These are phyloP conservation scores for Notarius quadriscutis DNA, from an alignment of 2,113 vertebrate species.

Conservation along the genomic window DNA sequence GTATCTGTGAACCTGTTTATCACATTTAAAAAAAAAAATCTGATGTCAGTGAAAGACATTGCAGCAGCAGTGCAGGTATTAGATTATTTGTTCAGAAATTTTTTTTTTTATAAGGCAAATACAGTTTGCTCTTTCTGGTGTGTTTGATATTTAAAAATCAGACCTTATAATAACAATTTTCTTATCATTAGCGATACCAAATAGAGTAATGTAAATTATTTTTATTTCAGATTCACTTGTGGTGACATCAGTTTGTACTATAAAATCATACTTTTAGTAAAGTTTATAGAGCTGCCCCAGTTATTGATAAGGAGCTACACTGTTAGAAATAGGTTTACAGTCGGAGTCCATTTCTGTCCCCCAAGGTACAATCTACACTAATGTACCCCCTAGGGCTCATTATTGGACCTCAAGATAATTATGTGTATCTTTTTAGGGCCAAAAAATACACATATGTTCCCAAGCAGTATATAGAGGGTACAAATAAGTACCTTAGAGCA, in stretches of 20 bases:
- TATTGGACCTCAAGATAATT: too few species aligned
- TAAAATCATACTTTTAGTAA: background rate
- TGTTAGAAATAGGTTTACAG: too few species aligned
- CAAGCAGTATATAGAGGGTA: too few species aligned
- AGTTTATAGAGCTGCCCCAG: background rate
- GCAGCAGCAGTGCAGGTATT: too few species aligned
- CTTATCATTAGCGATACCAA: background rate
- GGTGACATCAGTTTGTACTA: background rate
- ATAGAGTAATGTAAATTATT: background rate
- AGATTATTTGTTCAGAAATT: background rate
- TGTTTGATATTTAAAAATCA: background rate
- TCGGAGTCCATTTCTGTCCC: too few species aligned
- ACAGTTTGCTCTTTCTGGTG: background rate
- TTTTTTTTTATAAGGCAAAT: background rate
- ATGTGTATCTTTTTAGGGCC: too few species aligned
- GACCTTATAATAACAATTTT: background rate
- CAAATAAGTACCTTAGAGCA: too few species aligned
- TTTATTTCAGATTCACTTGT: background rate
- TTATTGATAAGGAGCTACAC: background rate
- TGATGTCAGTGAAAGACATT: background rate
- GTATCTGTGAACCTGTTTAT: background rate
- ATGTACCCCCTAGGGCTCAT: too few species aligned
- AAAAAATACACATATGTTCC: too few species aligned
- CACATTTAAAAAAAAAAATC: background rate
- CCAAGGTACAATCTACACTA: too few species aligned